A percentile compares a stretch with the other conserved stretches of the same genome.
Conservation (phyloP, 2,113 vertebrate genomes). For the Epinephelus cyanopodus region DNA sequence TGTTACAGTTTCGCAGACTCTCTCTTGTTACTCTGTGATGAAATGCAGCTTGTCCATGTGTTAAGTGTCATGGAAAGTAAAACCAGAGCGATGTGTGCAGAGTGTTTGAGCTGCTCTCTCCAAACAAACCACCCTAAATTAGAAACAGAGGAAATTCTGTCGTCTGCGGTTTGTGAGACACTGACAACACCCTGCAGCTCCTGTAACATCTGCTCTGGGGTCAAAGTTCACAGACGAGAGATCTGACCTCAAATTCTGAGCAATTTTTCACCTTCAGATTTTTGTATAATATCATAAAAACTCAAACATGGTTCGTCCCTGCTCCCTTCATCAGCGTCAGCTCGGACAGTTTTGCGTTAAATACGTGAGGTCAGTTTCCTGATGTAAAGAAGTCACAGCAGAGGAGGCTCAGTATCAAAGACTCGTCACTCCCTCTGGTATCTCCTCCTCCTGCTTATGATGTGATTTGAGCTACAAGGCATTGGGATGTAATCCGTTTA, state of each 20-base stretch:
- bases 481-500: constrained; percentile 61
- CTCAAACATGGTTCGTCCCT: background rate
- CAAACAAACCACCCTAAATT: constrained; percentile 6
- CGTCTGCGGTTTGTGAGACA: background rate
- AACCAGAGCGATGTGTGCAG: constrained; percentile 26
- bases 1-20: too few relatives aligned
- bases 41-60: background rate
- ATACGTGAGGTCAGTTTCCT: background rate
- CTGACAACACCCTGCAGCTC: background rate
- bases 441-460: constrained; percentile 7
- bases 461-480: constrained; percentile 35
- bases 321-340: background rate
- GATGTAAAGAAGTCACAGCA: background rate
- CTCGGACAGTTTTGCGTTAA: background rate
- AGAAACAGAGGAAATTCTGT: constrained; percentile 35
- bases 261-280: background rate
- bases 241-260: background rate
- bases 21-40: background rate
- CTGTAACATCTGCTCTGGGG: background rate
- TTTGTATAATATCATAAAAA: background rate
- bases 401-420: constrained; percentile 15
- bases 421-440: background rate
- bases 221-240: constrained; percentile 10
- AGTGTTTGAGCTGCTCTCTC: constrained; percentile 21
- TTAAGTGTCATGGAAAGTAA: constrained; percentile 10